These are phyloP conservation scores for Kryptopterus vitreolus DNA, from an alignment of 2,797 vertebrate species.

Conservation along the genomic window DNA sequence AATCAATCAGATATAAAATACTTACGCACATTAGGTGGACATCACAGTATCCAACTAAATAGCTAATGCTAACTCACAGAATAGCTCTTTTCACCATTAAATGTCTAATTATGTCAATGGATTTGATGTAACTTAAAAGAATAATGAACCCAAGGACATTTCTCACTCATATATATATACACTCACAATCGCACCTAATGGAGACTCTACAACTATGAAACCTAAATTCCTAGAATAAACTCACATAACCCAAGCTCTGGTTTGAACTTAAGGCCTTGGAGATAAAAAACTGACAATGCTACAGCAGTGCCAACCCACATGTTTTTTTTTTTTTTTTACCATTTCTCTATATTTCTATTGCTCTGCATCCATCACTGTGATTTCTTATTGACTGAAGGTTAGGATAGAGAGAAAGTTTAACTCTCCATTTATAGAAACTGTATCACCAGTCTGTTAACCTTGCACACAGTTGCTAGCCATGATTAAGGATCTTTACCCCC, in stretches of 20 bases:
- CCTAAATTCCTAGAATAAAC: background rate
- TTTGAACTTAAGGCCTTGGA: background rate
- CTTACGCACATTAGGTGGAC: slow-evolving; percentile 51
- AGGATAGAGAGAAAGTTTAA: background rate
- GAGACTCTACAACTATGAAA: background rate
- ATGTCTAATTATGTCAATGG: background rate
- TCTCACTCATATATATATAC: background rate
- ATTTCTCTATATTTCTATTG: background rate
- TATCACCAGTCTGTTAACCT: slow-evolving; percentile 25
- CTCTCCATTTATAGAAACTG: slow-evolving; percentile 13
- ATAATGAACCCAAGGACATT: background rate
- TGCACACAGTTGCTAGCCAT: slow-evolving; percentile 23
- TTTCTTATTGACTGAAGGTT: slow-evolving; percentile 29
- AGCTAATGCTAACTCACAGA: slow-evolving; percentile 46
- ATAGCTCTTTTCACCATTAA: background rate
- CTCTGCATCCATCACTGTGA: slow-evolving; percentile 20
- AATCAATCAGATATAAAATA: slow-evolving; percentile 60
- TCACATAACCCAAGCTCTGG: background rate
- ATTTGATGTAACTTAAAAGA: background rate
- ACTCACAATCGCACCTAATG: background rate
- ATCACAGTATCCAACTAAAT: slow-evolving; percentile 54
- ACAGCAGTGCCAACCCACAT: background rate
- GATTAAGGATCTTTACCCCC: slow-evolving; percentile 21
- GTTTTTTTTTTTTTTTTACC: background rate
- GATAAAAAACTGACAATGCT: background rate